Evolutionary conservation across 1,140 invertebrate genomes (phyloP).

Genomic region (Calycopis cecrops): DNA sequence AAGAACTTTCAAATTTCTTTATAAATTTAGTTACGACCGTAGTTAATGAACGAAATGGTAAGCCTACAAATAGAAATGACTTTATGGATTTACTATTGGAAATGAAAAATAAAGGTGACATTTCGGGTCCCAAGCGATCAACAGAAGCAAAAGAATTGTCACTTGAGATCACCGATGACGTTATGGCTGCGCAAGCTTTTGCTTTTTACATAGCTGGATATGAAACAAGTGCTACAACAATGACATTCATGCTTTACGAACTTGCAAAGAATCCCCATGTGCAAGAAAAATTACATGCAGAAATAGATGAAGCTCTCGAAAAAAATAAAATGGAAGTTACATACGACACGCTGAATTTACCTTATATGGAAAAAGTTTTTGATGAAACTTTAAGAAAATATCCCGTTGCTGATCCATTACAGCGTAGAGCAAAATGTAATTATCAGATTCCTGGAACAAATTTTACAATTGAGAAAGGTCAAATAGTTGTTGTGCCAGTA

Average conservation of each 20-base stretch:
- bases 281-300: conserved; percentile 34
- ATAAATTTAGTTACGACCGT: not conserved
- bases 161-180: conserved; percentile 24
- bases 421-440: conserved; percentile 65
- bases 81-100: conserved; percentile 28
- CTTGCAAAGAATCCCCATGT: conserved; percentile 34
- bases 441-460: conserved; percentile 71
- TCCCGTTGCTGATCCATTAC: conserved; percentile 67
- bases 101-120: not conserved
- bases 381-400: conserved; percentile 76
- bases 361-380: conserved; percentile 16
- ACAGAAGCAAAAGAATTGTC: not conserved
- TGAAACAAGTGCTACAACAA: conserved; percentile 36
- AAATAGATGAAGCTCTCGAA: not conserved
- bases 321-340: conserved; percentile 43
- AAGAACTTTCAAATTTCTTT: not conserved
- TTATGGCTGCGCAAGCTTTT: conserved; percentile 39
- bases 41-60: conserved; percentile 11
- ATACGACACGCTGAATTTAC: conserved; percentile 30
- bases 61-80: conserved; percentile 19
- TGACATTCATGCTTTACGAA: conserved; percentile 20
- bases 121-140: not conserved
- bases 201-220: conserved; percentile 48
- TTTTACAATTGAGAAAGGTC: no score
- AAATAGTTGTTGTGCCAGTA: conserved; percentile 29